Evolutionary conservation across 1,140 invertebrate species (phyloP).

Genomic region (Drosophila neocordata): DNA sequence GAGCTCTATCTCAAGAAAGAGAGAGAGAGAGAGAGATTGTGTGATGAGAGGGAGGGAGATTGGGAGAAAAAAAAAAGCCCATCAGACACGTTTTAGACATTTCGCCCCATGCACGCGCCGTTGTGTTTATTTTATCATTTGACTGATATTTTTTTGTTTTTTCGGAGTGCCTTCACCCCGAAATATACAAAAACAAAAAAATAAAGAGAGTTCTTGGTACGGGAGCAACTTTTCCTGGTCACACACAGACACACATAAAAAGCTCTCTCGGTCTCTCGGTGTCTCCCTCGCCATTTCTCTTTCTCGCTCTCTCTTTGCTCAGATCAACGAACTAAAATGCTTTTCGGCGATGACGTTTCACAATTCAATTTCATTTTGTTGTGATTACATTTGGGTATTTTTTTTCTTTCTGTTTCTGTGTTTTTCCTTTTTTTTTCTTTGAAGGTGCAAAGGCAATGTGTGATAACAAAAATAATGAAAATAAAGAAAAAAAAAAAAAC

Average conservation of each 20-base stretch:
- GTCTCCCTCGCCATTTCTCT: constrained; percentile 21
- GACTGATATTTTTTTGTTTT: constrained; percentile 76
- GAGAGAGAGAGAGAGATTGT: constrained; percentile 3
- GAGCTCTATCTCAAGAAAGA: background rate
- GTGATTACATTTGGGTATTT: constrained; percentile 51
- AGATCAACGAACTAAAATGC: constrained; percentile 72
- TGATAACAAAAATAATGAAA: constrained; percentile 53
- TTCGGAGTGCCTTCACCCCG: constrained; percentile 76
- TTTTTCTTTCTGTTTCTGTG: constrained; percentile 37
- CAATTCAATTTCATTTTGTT: constrained; percentile 68
- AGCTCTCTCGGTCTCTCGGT: constrained; percentile 39
- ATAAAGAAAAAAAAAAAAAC: background rate
- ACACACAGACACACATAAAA: constrained; percentile 27
- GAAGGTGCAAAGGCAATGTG: constrained; percentile 64
- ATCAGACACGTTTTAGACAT: constrained; percentile 65
- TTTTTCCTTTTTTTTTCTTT: constrained; percentile 22
- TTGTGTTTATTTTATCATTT: constrained; percentile 73
- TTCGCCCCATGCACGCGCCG: constrained; percentile 65
- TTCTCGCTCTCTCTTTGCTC: constrained; percentile 8
- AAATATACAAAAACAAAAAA: constrained; percentile 18
- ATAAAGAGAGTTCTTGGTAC: constrained; percentile 32
- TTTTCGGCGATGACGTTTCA: constrained; percentile 72
- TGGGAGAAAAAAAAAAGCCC: constrained; percentile 10
- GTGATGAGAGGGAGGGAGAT: constrained; percentile 13
- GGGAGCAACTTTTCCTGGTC: constrained; percentile 75